Base-by-base conservation (phyloP, 2,797 vertebrate genomes). In the Malurus splendens region DNA sequence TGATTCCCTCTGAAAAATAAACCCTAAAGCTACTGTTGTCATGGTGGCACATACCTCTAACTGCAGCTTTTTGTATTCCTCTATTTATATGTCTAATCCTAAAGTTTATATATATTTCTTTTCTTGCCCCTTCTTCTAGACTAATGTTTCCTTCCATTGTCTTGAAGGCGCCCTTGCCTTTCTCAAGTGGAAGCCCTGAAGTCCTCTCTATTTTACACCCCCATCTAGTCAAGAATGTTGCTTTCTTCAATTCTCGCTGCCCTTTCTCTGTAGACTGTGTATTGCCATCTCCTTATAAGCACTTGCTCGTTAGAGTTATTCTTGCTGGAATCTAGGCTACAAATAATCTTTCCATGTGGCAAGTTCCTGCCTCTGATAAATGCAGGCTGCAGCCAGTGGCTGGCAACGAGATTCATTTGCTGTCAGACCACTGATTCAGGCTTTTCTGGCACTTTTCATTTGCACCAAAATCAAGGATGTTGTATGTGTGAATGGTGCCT, bases 231-330 rank as follows among this genome's bases (percentile, higher is more conserved):
- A 90, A 82, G 92, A 92, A 87, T 70, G 80, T 79, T 87, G 55
- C 82, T 89, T 94, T 92, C 89, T 92, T 33, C 41, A 42, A 33
- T 87, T 86, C 87, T 93, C 48, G 27, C 61, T 80, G 75, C 78
- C 65, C 88, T 91, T 92, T 85, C 88, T 82, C 62, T 81, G 83
- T 55, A 23, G 88, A 44, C 91, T 77, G 42, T 90, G 87, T 92
- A 82, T 93, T 90, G 62, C 90, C 84, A 94, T 94, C 93, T 93
- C 95, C 92, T 93, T 95, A 93, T 94, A 95, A 94, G 93, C 86
- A 91, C 91, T 94, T 93, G 92, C 93, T 92, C 0, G 70, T 94
- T 93, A 87, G 91, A 94, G 93, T 94, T 93, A 92, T 93, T 94
- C 92, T 92, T 71, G 94, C 91, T 93, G 94, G 94, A 94, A 94